Percentiles rank a stretch among this genome's conserved stretches.
Evolutionary conservation across 2,888 invertebrate species (phyloP).

Genomic region (Punctoribates punctum): DNA sequence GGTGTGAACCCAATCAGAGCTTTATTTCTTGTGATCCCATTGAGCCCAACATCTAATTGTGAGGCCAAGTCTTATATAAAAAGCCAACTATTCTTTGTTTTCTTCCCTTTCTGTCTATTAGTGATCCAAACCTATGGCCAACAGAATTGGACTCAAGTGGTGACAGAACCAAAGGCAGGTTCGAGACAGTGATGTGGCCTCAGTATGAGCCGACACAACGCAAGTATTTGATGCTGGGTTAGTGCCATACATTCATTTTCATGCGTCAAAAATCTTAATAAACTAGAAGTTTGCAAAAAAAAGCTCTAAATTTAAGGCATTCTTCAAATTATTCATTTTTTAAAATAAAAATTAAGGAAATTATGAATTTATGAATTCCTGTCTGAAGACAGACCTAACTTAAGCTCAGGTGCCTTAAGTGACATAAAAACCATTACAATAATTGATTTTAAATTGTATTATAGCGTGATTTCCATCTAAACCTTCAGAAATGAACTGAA

Average conservation of each 20-base stretch:
- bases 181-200: conserved; percentile 65
- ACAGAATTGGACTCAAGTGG: conserved; percentile 38
- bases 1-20: no score
- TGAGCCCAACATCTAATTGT: no score
- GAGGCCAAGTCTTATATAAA: no score
- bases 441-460: conserved; percentile 23
- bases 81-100: background rate
- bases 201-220: conserved; percentile 88
- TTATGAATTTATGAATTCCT: no score
- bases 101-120: background rate
- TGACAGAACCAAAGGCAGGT: conserved; percentile 47
- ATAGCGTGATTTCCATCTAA: background rate
- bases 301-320: background rate
- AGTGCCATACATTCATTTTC: background rate
- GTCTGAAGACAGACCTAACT: no score
- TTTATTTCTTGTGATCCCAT: no score
- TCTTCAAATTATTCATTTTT: background rate
- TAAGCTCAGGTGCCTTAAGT: background rate
- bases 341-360: no score
- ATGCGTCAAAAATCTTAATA: background rate
- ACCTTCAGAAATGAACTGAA: background rate
- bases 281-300: background rate
- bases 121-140: conserved; percentile 44
- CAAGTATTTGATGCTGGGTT: conserved; percentile 65
- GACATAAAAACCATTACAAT: background rate